A percentile compares a stretch with the other conserved stretches of the same genome.
Conservation (phyloP, 2,888 invertebrate genomes). For the Coenonympha arcania region DNA sequence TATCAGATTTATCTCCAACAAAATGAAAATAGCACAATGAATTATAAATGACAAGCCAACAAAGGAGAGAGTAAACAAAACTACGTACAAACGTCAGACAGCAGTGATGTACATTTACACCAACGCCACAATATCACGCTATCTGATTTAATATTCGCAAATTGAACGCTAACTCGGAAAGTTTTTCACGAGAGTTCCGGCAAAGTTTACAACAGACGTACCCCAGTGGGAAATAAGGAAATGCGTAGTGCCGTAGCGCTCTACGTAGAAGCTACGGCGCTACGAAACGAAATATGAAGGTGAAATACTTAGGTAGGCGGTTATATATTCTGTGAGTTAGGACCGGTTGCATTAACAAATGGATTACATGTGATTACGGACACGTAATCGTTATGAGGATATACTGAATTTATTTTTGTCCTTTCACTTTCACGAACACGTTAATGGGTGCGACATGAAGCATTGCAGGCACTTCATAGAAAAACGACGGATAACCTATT, state of each 20-base stretch:
- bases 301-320: background rate
- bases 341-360: too few species aligned
- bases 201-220: conserved; percentile 45
- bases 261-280: conserved; percentile 33
- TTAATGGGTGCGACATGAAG: too few species aligned
- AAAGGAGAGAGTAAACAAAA: background rate
- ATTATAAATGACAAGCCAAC: too few species aligned
- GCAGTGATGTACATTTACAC: background rate
- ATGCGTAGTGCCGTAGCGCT: conserved; percentile 44
- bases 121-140: too few species aligned
- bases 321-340: too few species aligned
- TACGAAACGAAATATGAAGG: conserved; percentile 3
- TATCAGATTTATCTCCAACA: too few species aligned
- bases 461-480: too few species aligned
- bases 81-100: background rate
- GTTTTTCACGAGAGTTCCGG: conserved; percentile 59
- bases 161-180: conserved; percentile 66
- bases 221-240: conserved; percentile 59
- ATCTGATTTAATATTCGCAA: conserved; percentile 65
- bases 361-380: too few species aligned
- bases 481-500: too few species aligned
- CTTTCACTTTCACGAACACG: too few species aligned
- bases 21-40: background rate
- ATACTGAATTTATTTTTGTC: too few species aligned
- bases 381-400: too few species aligned